Evolutionary conservation across 2,797 vertebrate genomes (phyloP).

Genomic region (Gobio occitaniae): DNA sequence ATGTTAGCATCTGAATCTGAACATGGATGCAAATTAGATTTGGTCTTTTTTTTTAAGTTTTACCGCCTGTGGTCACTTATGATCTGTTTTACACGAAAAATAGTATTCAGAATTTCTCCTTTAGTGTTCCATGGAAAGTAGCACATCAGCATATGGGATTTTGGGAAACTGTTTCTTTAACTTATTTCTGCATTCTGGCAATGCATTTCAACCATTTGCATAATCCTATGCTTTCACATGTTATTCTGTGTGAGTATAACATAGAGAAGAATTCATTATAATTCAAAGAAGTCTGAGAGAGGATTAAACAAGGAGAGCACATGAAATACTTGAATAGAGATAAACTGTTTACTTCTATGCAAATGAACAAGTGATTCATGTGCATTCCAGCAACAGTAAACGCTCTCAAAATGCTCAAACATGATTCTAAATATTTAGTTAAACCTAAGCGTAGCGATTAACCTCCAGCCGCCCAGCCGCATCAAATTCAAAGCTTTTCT

Average conservation of each 20-base stretch:
- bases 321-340: background rate
- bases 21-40: background rate
- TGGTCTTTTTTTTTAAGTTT: background rate
- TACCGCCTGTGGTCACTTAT: background rate
- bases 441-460: conserved; percentile 8
- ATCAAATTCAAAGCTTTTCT: background rate
- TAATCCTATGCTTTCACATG: conserved; percentile 25
- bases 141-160: background rate
- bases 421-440: conserved; percentile 19
- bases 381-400: background rate
- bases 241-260: conserved; percentile 1
- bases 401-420: background rate
- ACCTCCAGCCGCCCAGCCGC: background rate
- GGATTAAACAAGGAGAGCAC: conserved; percentile 25
- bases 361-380: background rate
- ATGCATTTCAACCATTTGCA: conserved; percentile 23
- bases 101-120: background rate
- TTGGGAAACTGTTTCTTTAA: background rate
- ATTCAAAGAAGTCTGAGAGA: background rate
- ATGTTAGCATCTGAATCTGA: background rate
- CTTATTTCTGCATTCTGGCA: background rate
- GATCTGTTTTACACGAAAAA: background rate
- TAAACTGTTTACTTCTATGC: conserved; percentile 30
- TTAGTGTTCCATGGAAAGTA: background rate
- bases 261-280: conserved; percentile 22